These are phyloP conservation scores for Procavia capensis DNA, from an alignment of 2,113 vertebrate species.

Conservation along the genomic window DNA sequence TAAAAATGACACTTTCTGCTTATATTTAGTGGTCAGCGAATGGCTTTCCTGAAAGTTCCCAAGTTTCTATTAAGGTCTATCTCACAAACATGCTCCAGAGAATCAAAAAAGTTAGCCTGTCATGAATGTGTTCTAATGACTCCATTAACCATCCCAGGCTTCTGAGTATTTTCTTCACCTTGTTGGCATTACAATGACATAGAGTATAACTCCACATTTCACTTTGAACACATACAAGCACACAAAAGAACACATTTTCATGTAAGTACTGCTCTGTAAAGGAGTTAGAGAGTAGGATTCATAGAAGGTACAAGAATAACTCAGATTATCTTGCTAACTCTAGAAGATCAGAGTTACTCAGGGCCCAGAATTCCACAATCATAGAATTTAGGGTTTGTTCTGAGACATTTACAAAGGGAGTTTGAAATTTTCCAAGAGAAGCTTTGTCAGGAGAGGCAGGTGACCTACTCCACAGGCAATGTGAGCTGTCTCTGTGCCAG, in stretches of 20 bases:
- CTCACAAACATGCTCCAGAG: not conserved
- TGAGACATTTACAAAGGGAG: not conserved
- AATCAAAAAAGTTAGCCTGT: not conserved
- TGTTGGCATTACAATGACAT: not conserved
- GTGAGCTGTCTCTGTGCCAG: accelerated
- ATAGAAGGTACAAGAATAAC: not conserved
- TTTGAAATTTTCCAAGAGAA: not conserved
- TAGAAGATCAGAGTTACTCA: no score
- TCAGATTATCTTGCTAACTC: no score
- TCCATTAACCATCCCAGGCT: not conserved
- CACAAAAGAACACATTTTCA: not conserved
- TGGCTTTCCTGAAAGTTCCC: not conserved
- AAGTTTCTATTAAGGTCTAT: not conserved
- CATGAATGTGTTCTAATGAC: not conserved
- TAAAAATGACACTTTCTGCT: not conserved
- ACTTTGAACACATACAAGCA: not conserved
- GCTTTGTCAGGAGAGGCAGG: not conserved
- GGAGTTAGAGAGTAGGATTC: not conserved
- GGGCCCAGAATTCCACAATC: no score
- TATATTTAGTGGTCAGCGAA: not conserved
- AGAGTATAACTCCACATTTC: not conserved
- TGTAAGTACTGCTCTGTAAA: not conserved
- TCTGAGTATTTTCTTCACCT: not conserved
- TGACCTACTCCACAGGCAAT: not conserved
- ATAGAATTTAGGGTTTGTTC: not conserved